Evolutionary conservation across 2,888 invertebrate genomes (phyloP).

Genomic region (Pemphredon lugubris): DNA sequence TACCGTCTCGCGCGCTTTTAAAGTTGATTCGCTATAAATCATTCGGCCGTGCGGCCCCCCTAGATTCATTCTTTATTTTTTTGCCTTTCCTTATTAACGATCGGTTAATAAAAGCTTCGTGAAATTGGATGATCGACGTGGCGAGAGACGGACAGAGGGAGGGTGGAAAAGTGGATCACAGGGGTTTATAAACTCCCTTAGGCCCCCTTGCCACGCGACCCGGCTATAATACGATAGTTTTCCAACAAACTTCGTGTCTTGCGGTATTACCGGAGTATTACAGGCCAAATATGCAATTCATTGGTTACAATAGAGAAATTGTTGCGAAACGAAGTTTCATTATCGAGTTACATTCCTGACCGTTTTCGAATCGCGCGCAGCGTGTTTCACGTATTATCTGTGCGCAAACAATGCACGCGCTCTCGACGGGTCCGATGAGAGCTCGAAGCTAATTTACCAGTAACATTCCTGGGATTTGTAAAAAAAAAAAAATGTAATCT

Average conservation of each 20-base stretch:
- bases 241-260: conserved; percentile 33
- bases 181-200: conserved; percentile 28
- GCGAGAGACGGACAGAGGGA: neutral
- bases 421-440: too few relatives aligned
- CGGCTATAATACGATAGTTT: conserved; percentile 30
- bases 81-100: too few relatives aligned
- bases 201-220: conserved; percentile 33
- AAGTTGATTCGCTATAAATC: too few relatives aligned
- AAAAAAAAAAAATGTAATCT: too few relatives aligned
- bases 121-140: conserved; percentile 18
- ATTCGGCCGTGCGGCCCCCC: too few relatives aligned
- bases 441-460: too few relatives aligned
- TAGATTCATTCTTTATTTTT: too few relatives aligned
- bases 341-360: conserved; percentile 19
- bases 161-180: conserved; percentile 14
- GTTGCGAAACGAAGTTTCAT: conserved; percentile 23
- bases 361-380: neutral
- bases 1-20: too few relatives aligned
- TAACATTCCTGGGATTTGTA: too few relatives aligned
- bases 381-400: too few relatives aligned
- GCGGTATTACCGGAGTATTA: conserved; percentile 35
- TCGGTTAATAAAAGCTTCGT: conserved; percentile 9
- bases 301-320: conserved; percentile 32
- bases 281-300: conserved; percentile 39
- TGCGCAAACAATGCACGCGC: too few relatives aligned